These are phyloP conservation scores for Pogonognathellus flavescens DNA, from an alignment of 1,140 invertebrate genomes.

Conservation along the genomic window DNA sequence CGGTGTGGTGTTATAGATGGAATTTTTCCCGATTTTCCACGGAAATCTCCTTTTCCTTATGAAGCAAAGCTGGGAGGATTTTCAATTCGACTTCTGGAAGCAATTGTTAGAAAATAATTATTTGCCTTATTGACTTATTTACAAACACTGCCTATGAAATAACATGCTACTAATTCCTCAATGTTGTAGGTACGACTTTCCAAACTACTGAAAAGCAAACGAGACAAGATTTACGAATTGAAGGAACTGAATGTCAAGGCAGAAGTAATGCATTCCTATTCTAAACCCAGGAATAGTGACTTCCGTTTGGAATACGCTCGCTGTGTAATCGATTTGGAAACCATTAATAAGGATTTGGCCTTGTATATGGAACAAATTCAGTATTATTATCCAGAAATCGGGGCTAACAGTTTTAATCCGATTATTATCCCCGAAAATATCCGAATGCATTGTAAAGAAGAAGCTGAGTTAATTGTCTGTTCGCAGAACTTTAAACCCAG, in stretches of 20 bases:
- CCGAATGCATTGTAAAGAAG: slow-evolving; percentile 86
- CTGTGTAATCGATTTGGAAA: slow-evolving; percentile 90
- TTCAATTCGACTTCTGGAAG: slow-evolving; percentile 86
- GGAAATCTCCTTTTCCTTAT: slow-evolving; percentile 54
- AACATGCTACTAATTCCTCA: too few species aligned
- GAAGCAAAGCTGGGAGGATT: slow-evolving; percentile 82
- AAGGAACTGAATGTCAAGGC: slow-evolving; percentile 92
- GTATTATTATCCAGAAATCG: slow-evolving; percentile 82
- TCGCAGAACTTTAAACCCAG: slow-evolving; percentile 75
- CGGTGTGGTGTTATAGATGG: too few species aligned
- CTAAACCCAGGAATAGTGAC: slow-evolving; percentile 77
- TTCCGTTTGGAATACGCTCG: slow-evolving; percentile 92
- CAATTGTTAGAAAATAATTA: slow-evolving; percentile 76
- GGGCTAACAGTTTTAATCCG: too few species aligned
- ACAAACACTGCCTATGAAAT: too few species aligned
- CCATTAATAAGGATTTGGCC: slow-evolving; percentile 89
- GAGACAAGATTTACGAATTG: slow-evolving; percentile 83
- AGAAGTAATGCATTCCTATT: slow-evolving; percentile 86
- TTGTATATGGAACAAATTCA: slow-evolving; percentile 88
- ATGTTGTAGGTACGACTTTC: too few species aligned
- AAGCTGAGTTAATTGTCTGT: slow-evolving; percentile 85
- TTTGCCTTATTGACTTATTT: too few species aligned
- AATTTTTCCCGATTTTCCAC: too few species aligned
- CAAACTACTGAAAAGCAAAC: too few species aligned
- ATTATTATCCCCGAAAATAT: slow-evolving; percentile 90